Evolutionary conservation across 2,888 invertebrate genomes (phyloP), one percentile per base, ranked within the genome.

Genomic region (Trachelus tabidus): DNA sequence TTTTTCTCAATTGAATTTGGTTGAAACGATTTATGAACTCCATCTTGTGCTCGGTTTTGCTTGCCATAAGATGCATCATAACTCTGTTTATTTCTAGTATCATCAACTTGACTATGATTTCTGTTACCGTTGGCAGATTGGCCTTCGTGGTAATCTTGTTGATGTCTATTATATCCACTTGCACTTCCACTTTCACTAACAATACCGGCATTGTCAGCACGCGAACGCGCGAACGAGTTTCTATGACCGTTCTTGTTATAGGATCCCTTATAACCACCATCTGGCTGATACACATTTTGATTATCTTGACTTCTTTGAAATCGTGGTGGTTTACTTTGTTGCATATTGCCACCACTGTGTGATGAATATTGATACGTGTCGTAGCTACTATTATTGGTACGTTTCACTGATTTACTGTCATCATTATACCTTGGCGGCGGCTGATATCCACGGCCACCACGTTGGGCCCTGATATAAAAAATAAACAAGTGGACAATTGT

Each of bases 251-350:
- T 87, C 40, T 78, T 78, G 33, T 78, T 78, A 6, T 68, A 78
- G 15, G 75, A 75, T 34, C 79, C 76, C 76, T 85, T 87, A 40
- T 74, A 82, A n/a, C 79, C 80, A 77, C 77, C 83, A 68, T 90
- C 87, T 71, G 84, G 85, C 69, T 87, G 87, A 79, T 86, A 79
- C 69, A 85, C 84, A 79, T 79, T 86, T 11, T 87, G 84, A 35
- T 77, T 77, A 35, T 91, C 91, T 71, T 88, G 88, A 81, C 93
- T 94, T 83, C 92, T 93, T 86, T 94, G 94, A 87, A 94, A 94
- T 79, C 94, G 91, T 6, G 94, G 94, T 34, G 94, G 94, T 85
- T 94, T 94, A 9, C 83, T 85, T 79, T 89, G 91, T 77, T 88
- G 85, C n/a, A 83, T 79, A 80, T 82, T 86, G 75, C 78, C 85